Evolutionary conservation across 1,140 invertebrate genomes (phyloP).

Genomic region (Drosophila truncata): DNA sequence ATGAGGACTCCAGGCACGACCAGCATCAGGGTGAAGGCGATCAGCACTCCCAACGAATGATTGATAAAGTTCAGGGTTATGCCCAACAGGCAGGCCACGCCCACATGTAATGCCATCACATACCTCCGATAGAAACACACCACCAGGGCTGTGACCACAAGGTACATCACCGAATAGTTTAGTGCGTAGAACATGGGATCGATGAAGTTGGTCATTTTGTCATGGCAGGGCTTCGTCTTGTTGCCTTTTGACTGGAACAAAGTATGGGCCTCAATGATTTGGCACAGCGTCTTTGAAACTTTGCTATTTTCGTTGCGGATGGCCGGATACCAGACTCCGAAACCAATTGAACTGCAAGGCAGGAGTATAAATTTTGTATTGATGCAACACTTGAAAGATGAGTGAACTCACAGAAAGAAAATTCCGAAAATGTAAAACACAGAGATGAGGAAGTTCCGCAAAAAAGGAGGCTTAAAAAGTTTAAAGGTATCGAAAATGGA

Average conservation of each 20-base stretch:
- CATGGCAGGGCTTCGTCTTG: not conserved
- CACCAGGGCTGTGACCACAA: not conserved
- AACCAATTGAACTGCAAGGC: constrained; percentile 21
- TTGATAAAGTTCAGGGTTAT: no score
- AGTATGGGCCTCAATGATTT: not conserved
- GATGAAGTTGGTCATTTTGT: constrained; percentile 7
- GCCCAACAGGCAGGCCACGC: no score
- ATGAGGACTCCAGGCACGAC: no score
- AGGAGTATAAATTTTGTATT: not conserved
- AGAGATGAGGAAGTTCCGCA: not conserved
- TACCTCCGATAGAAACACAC: constrained; percentile 2
- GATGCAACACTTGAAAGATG: not conserved
- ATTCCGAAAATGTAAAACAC: constrained; percentile 22
- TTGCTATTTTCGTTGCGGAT: constrained; percentile 23
- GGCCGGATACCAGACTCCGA: constrained; percentile 29
- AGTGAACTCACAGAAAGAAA: constrained; percentile 17
- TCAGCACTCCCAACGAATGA: no score
- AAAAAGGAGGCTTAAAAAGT: not conserved
- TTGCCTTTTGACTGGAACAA: no score
- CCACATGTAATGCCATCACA: not conserved
- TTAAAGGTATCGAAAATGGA: not conserved
- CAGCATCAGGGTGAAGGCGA: no score
- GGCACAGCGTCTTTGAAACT: not conserved
- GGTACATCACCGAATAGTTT: not conserved
- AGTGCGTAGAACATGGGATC: constrained; percentile 21